Evolutionary conservation across 2,113 vertebrate genomes (phyloP).

Genomic region (Urocynchramus pylzowi): DNA sequence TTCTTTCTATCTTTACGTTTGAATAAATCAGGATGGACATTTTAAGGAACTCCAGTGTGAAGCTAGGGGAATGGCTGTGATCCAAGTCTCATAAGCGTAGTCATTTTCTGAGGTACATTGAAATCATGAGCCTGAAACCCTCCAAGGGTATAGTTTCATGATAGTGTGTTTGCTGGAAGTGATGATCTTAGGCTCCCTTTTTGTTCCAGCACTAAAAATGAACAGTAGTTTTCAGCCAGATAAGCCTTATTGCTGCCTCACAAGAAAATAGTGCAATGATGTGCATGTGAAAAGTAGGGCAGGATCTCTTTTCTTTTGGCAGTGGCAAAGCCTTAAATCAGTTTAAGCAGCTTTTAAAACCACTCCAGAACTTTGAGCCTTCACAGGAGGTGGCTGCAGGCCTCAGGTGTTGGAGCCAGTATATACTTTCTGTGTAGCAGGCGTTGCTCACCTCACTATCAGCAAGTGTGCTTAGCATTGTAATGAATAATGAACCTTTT

Average conservation of each 20-base stretch:
- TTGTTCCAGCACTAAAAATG: background rate
- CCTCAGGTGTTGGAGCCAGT: background rate
- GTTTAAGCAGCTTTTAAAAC: background rate
- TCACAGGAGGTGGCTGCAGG: background rate
- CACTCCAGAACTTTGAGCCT: background rate
- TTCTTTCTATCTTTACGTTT: background rate
- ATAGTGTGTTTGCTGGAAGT: background rate
- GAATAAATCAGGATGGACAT: background rate
- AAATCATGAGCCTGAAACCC: background rate
- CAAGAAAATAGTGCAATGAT: background rate
- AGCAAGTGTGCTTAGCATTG: background rate
- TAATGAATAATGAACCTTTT: background rate
- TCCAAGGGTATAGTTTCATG: background rate
- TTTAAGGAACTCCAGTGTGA: background rate
- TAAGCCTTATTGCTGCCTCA: background rate
- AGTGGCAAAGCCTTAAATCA: background rate
- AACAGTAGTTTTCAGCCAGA: background rate
- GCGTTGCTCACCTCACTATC: background rate
- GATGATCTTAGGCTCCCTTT: background rate
- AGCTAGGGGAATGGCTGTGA: background rate
- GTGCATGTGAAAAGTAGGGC: background rate
- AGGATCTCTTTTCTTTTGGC: background rate
- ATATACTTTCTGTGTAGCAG: background rate
- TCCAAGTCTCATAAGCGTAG: background rate
- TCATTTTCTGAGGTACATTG: background rate